Conservation (phyloP, 92 coral and sea anemone genomes). For the Epizoanthus scotinus region DNA sequence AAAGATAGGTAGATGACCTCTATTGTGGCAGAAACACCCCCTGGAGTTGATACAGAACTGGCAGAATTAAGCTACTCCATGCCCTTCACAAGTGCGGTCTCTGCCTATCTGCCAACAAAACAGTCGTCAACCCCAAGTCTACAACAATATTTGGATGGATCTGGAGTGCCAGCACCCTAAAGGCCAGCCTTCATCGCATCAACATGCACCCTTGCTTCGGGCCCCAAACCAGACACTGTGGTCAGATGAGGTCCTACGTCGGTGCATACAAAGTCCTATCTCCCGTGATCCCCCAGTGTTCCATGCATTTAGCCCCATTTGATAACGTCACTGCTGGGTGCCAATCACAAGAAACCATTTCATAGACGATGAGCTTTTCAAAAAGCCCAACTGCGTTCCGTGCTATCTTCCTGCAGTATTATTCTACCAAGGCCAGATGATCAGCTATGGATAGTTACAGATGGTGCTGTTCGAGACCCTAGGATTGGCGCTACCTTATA, state of each 20-base stretch:
- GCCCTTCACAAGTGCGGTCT: slow-evolving; percentile 69
- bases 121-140: slow-evolving; percentile 54
- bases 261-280: slow-evolving; percentile 37
- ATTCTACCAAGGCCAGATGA: slow-evolving; percentile 44
- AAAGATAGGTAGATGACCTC: slow-evolving; percentile 63
- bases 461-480: slow-evolving; percentile 38
- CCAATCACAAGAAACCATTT: slow-evolving; percentile 3
- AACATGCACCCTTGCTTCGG: slow-evolving; percentile 58
- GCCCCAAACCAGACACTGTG: slow-evolving; percentile 41
- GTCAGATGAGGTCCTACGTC: slow-evolving; percentile 30
- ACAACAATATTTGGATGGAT: slow-evolving; percentile 63
- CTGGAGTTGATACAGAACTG: slow-evolving; percentile 66
- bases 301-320: slow-evolving; percentile 3
- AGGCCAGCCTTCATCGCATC: slow-evolving; percentile 60
- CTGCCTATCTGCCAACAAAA: slow-evolving; percentile 60
- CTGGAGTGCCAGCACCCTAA: slow-evolving; percentile 56
- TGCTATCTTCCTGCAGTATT: slow-evolving; percentile 24
- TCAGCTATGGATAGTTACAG: slow-evolving; percentile 57
- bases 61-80: slow-evolving; percentile 57
- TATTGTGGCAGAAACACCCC: slow-evolving; percentile 76
- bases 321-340: slow-evolving; percentile 1
- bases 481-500: slow-evolving; percentile 54
- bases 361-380: slow-evolving; percentile 1
- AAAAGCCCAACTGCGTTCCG: slow-evolving; percentile 30
- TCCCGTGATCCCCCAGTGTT: slow-evolving; percentile 18